Percentiles rank a stretch among this genome's conserved stretches.
Evolutionary conservation across 2,797 vertebrate genomes (phyloP).

Genomic region (Sardinella longiceps): DNA sequence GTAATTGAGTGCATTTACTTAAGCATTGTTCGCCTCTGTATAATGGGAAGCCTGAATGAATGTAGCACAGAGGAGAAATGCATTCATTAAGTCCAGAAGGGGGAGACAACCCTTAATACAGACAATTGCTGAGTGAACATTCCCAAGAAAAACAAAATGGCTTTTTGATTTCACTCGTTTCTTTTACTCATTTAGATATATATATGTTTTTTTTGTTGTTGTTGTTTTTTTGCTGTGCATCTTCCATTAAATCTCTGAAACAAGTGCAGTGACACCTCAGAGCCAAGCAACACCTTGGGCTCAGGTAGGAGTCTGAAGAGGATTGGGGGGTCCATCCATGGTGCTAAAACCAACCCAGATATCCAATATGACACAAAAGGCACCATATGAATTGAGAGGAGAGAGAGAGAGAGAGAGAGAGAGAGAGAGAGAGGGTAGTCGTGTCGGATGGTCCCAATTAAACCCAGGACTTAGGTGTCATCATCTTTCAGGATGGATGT

Average conservation of each 20-base stretch:
- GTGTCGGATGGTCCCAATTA: constrained; percentile 44
- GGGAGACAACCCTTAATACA: not conserved
- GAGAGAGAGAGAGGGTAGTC: not conserved
- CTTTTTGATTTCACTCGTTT: too few relatives aligned
- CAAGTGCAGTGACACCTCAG: not conserved
- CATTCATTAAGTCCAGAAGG: not conserved
- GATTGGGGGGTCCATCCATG: not conserved
- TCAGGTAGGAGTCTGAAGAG: not conserved
- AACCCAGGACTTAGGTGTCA: constrained; percentile 56
- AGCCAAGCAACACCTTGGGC: not conserved
- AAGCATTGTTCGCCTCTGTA: too few relatives aligned
- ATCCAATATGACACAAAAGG: not conserved
- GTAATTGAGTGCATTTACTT: too few relatives aligned
- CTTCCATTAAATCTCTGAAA: not conserved
- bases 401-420: not conserved
- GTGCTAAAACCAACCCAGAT: not conserved
- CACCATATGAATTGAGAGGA: not conserved
- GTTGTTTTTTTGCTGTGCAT: too few relatives aligned
- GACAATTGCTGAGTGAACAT: not conserved
- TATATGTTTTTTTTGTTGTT: too few relatives aligned
- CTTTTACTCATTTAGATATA: too few relatives aligned
- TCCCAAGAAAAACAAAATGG: not conserved
- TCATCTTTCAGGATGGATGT: constrained; percentile 61
- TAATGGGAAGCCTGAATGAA: not conserved
- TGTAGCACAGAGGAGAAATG: not conserved